A percentile compares a stretch with the other conserved stretches of the same genome.
phyloP scores from a whole-genome alignment of 2,113 vertebrate species.

The Illadopsis cleaveri region DNA sequence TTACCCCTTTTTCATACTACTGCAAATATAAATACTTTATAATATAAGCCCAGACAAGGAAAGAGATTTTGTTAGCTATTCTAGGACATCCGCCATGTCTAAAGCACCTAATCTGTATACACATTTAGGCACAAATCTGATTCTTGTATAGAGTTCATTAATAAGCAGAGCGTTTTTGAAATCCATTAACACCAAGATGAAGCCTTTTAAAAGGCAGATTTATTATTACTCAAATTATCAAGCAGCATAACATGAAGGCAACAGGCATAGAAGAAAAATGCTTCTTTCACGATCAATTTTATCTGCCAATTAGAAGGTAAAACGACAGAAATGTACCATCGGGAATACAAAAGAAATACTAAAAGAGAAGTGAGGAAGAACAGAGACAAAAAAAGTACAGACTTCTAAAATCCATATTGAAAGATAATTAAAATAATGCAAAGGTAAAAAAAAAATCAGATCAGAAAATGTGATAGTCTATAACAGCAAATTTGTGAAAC shows the following conservation, averaged over 20 bases:
- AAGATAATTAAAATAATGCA: background rate
- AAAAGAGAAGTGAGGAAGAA: background rate
- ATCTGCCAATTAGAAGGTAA: background rate
- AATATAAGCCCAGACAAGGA: background rate
- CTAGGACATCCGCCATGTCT: constrained; percentile 25
- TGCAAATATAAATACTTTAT: background rate
- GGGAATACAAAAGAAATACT: background rate
- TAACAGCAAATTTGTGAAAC: background rate
- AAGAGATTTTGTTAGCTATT: background rate
- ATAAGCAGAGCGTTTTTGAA: constrained; percentile 34
- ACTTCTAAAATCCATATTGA: background rate
- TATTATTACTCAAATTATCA: constrained; percentile 3
- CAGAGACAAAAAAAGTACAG: background rate
- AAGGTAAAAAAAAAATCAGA: background rate
- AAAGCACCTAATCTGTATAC: constrained; percentile 14
- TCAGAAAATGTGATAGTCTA: background rate
- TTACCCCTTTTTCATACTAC: background rate
- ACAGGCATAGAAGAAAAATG: background rate
- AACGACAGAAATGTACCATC: background rate
- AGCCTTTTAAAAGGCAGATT: constrained; percentile 15
- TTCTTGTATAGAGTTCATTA: constrained; percentile 27
- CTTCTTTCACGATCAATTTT: background rate
- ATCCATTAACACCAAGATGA: constrained; percentile 12
- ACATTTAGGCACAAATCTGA: constrained; percentile 27
- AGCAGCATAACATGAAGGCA: background rate